Conservation (phyloP, 2,797 vertebrate species). For the Glossophaga mutica region DNA sequence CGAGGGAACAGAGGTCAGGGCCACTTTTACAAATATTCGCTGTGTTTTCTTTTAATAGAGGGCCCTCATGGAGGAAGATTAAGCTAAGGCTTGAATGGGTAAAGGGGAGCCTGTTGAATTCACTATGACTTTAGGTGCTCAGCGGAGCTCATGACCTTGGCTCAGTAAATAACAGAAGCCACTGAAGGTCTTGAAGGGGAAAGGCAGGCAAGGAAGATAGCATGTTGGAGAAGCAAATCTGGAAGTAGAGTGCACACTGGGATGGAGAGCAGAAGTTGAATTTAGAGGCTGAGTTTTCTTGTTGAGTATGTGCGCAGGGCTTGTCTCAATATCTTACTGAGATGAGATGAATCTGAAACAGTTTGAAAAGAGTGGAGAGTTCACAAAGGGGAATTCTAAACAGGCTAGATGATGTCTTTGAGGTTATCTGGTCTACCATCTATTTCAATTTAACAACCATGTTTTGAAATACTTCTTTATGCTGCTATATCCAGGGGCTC, state of each 20-base stretch:
- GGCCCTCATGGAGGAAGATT: background rate
- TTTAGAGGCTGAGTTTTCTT: background rate
- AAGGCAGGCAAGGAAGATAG: background rate
- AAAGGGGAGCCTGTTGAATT: background rate
- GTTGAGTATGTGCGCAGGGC: background rate
- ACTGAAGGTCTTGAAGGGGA: background rate
- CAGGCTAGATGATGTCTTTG: background rate
- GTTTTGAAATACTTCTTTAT: background rate
- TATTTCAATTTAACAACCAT: background rate
- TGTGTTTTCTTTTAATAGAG: background rate
- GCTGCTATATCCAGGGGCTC: background rate
- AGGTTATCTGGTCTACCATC: background rate
- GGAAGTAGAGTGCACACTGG: background rate
- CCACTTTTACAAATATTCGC: background rate
- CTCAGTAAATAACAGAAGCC: background rate
- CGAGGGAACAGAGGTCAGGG: background rate
- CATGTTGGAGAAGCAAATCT: background rate
- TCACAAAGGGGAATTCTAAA: background rate
- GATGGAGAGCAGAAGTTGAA: background rate
- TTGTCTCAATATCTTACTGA: too few species aligned
- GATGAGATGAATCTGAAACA: background rate
- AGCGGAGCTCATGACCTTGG: background rate
- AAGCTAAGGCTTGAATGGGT: background rate
- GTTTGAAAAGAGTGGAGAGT: background rate
- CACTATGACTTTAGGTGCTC: background rate